Percentiles rank a stretch among this genome's conserved stretches.
phyloP scores from a whole-genome alignment of 2,113 vertebrate species.

The Hemibagrus wyckioides region DNA sequence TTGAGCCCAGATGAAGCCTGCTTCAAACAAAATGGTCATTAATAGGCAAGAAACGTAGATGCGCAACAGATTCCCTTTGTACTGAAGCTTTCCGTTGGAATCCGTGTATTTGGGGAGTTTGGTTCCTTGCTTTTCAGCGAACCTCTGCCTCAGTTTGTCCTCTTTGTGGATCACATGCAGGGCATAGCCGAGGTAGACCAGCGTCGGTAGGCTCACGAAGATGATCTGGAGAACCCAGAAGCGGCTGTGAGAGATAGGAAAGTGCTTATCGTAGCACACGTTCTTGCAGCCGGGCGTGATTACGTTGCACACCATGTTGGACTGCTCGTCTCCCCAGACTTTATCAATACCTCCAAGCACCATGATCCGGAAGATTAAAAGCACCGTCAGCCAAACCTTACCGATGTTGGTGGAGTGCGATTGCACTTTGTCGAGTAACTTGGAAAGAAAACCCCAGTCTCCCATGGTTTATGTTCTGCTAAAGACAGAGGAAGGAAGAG shows the following conservation, averaged over 20 bases:
- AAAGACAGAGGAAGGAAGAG: neutral
- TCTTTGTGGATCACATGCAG: slow-evolving; percentile 69
- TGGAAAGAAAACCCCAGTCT: slow-evolving; percentile 72
- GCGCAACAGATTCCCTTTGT: slow-evolving; percentile 81
- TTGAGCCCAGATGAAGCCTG: slow-evolving; percentile 87
- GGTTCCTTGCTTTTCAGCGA: slow-evolving; percentile 11
- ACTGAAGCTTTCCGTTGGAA: slow-evolving; percentile 78
- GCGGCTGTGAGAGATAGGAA: slow-evolving; percentile 72
- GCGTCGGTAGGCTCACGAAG: slow-evolving; percentile 64
- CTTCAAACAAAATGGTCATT: slow-evolving; percentile 85
- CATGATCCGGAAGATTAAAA: slow-evolving; percentile 74
- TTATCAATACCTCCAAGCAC: slow-evolving; percentile 67
- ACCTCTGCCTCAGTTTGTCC: slow-evolving; percentile 69
- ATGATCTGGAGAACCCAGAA: slow-evolving; percentile 77
- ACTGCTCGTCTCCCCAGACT: slow-evolving; percentile 75
- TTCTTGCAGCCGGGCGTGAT: slow-evolving; percentile 63
- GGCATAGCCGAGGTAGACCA: slow-evolving; percentile 72
- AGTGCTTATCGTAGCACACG: slow-evolving; percentile 64
- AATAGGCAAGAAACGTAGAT: slow-evolving; percentile 85
- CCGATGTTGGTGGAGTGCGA: slow-evolving; percentile 71
- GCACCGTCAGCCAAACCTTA: slow-evolving; percentile 72
- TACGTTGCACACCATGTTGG: slow-evolving; percentile 69
- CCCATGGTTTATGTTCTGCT: slow-evolving; percentile 57
- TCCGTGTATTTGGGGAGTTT: slow-evolving; percentile 75
- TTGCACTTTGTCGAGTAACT: slow-evolving; percentile 72